Conservation (phyloP, 2,797 vertebrate species). For the Leontopithecus rosalia region DNA sequence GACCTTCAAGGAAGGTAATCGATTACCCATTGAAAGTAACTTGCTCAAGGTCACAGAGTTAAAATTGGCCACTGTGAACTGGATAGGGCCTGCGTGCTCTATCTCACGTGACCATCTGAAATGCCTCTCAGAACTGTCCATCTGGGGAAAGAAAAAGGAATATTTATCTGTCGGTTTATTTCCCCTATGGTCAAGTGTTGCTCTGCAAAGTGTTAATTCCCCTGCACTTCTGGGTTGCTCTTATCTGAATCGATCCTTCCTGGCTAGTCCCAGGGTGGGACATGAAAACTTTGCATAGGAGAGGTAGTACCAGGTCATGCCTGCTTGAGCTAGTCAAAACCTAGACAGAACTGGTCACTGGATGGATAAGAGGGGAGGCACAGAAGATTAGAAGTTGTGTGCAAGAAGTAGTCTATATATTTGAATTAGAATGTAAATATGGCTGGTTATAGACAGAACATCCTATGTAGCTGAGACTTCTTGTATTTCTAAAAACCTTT, state of each 20-base stretch:
- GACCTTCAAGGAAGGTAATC: not conserved
- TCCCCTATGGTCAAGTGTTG: not conserved
- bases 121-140: not conserved
- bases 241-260: not conserved
- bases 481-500: slow-evolving; percentile 11
- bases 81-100: not conserved
- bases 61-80: not conserved
- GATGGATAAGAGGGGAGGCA: not conserved
- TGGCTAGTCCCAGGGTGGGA: not conserved
- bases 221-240: not conserved
- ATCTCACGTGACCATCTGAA: not conserved
- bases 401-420: not conserved
- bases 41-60: not conserved
- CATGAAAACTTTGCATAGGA: not conserved
- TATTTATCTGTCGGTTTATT: not conserved
- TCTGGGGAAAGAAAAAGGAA: not conserved
- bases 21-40: not conserved
- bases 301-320: not conserved
- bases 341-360: not conserved
- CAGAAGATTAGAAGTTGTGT: not conserved
- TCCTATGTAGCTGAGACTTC: not conserved
- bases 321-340: not conserved
- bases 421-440: not conserved
- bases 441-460: not conserved
- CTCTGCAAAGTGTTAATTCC: not conserved